Conservation (phyloP, 2,797 vertebrate species). For the Cephalopachus bancanus region DNA sequence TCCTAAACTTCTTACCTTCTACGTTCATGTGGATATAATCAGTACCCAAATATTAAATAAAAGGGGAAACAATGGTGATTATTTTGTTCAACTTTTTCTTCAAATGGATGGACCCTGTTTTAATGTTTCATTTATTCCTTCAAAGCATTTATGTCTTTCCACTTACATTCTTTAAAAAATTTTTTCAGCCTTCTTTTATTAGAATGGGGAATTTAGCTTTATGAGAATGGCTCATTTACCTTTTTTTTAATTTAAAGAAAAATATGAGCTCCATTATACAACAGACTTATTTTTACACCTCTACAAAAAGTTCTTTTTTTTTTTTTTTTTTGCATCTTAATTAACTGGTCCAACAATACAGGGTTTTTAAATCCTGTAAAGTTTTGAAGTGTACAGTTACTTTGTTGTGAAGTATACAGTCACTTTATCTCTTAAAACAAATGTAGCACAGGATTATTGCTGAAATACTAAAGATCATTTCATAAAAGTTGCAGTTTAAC, state of each 20-base stretch:
- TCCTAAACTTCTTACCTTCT: constrained; percentile 80
- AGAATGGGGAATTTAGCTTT: constrained; percentile 85
- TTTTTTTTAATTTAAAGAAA: constrained; percentile 85
- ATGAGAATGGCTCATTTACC: constrained; percentile 84
- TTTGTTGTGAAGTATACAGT: background rate
- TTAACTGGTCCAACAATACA: constrained; percentile 85
- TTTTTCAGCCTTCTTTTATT: constrained; percentile 84
- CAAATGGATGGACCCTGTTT: constrained; percentile 82
- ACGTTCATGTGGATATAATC: constrained; percentile 77
- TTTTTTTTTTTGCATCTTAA: constrained; percentile 84
- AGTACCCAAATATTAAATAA: constrained; percentile 86
- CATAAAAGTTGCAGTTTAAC: constrained; percentile 87
- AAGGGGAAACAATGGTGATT: constrained; percentile 85
- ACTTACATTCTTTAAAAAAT: constrained; percentile 80
- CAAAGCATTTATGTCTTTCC: constrained; percentile 81
- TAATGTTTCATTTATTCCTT: constrained; percentile 79
- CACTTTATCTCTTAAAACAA: constrained; percentile 86
- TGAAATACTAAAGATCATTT: constrained; percentile 89
- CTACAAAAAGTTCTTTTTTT: constrained; percentile 86
- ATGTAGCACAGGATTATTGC: constrained; percentile 88
- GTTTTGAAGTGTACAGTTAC: constrained; percentile 83
- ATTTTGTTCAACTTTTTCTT: constrained; percentile 81
- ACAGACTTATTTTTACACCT: constrained; percentile 88
- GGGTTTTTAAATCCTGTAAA: constrained; percentile 87
- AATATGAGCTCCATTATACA: constrained; percentile 88